Percentiles rank a stretch among this genome's conserved stretches.
Conservation (phyloP, 2,113 vertebrate genomes). For the Canis aureus region DNA sequence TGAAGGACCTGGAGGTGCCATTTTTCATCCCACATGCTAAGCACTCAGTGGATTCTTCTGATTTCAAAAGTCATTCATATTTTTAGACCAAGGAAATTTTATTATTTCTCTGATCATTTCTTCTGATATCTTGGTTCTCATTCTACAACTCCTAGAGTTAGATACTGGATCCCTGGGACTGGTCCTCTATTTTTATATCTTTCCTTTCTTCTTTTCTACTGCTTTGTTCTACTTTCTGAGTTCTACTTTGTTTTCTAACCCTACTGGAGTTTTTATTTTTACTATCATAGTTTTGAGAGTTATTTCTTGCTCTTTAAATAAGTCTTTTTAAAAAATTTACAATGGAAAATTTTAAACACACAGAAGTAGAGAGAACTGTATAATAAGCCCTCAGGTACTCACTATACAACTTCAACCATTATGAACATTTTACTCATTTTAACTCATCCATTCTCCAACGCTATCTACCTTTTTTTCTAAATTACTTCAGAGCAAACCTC, state of each 20-base stretch:
- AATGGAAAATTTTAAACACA: slow-evolving; percentile 45
- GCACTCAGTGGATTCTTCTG: not conserved
- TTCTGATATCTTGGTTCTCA: not conserved
- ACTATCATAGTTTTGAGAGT: not conserved
- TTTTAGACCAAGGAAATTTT: not conserved
- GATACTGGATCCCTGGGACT: not conserved
- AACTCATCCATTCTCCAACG: not conserved
- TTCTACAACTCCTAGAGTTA: not conserved
- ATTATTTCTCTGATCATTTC: not conserved
- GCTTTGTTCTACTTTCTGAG: not conserved
- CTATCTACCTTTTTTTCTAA: not conserved
- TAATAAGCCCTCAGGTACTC: not conserved
- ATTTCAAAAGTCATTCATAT: not conserved
- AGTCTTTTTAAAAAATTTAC: not conserved
- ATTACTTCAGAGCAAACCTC: slow-evolving; percentile 44
- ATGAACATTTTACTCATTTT: not conserved
- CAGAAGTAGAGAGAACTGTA: not conserved
- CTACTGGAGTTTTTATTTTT: not conserved
- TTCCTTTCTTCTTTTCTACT: not conserved
- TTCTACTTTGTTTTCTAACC: slow-evolving; percentile 28
- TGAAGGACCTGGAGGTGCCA: not conserved
- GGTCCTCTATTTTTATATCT: not conserved
- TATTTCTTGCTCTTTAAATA: slow-evolving; percentile 23
- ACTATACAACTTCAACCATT: not conserved
- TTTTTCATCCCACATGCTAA: not conserved